phyloP scores from a whole-genome alignment of 2,888 invertebrate species.

The Torymus auratus region DNA sequence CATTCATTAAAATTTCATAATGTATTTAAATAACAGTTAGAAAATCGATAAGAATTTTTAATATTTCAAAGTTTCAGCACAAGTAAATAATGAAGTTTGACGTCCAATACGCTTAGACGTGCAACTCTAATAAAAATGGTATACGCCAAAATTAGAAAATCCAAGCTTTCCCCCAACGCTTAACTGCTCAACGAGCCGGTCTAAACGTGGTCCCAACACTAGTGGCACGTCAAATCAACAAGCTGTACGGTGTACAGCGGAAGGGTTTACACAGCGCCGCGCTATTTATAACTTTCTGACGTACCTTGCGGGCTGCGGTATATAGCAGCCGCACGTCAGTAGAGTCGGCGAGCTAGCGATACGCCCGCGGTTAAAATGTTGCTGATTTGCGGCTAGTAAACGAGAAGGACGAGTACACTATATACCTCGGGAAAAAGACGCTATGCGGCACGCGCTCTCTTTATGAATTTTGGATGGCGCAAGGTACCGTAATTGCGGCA shows the following conservation, averaged over 20 bases:
- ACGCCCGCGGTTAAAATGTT: constrained; percentile 2
- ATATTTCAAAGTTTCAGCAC: too few species aligned
- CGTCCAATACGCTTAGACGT: too few species aligned
- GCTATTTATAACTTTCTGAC: constrained; percentile 29
- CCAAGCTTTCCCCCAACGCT: not conserved
- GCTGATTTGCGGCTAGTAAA: not conserved
- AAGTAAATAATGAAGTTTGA: too few species aligned
- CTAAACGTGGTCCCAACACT: not conserved
- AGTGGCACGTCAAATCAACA: not conserved
- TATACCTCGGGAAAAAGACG: not conserved
- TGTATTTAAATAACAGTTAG: too few species aligned
- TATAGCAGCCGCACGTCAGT: not conserved
- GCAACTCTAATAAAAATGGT: too few species aligned
- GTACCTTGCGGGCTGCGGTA: not conserved
- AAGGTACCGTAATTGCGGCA: constrained; percentile 14
- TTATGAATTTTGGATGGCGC: constrained; percentile 6
- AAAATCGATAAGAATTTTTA: too few species aligned
- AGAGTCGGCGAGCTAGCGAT: not conserved
- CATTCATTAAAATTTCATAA: too few species aligned
- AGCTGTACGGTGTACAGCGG: not conserved
- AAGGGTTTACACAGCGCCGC: constrained; percentile 5
- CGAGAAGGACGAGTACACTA: not conserved
- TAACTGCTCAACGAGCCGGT: not conserved
- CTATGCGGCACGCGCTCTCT: not conserved
- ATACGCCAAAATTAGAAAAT: too few species aligned